Evolutionary conservation across 1,140 invertebrate species (phyloP).

Genomic region (Drosophila pseudoananassae): DNA sequence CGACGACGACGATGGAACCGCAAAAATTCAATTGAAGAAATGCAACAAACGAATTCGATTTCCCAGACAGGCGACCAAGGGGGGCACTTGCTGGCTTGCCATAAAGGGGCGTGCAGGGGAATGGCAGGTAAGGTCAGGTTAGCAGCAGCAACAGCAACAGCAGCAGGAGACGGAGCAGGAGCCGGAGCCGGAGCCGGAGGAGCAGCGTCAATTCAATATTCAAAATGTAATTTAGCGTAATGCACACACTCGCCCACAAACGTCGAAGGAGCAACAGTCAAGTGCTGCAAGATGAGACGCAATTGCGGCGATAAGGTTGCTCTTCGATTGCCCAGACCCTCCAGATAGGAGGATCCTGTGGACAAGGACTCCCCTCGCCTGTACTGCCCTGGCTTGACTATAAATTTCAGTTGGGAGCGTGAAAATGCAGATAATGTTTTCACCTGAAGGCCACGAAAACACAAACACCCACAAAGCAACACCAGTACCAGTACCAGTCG

Average conservation of each 20-base stretch:
- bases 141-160: background rate
- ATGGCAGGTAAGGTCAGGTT: background rate
- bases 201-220: slow-evolving; percentile 74
- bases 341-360: slow-evolving; percentile 30
- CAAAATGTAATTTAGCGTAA: slow-evolving; percentile 83
- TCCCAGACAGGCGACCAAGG: slow-evolving; percentile 28
- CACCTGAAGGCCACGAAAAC: slow-evolving; percentile 62
- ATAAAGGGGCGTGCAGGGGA: background rate
- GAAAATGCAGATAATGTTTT: slow-evolving; percentile 71
- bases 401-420: slow-evolving; percentile 59
- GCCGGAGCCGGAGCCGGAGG: background rate
- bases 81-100: background rate
- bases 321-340: slow-evolving; percentile 52
- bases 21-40: slow-evolving; percentile 72
- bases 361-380: background rate
- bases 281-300: slow-evolving; percentile 63
- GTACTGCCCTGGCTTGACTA: slow-evolving; percentile 27
- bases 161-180: background rate
- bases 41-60: slow-evolving; percentile 58
- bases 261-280: slow-evolving; percentile 22
- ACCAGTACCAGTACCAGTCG: background rate
- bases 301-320: slow-evolving; percentile 73
- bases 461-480: slow-evolving; percentile 8
- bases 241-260: slow-evolving; percentile 55
- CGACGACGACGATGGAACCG: slow-evolving; percentile 40